Evolutionary conservation across 2,113 vertebrate genomes (phyloP), one percentile per base, ranked within the genome.

Genomic region (Tinamus guttatus): DNA sequence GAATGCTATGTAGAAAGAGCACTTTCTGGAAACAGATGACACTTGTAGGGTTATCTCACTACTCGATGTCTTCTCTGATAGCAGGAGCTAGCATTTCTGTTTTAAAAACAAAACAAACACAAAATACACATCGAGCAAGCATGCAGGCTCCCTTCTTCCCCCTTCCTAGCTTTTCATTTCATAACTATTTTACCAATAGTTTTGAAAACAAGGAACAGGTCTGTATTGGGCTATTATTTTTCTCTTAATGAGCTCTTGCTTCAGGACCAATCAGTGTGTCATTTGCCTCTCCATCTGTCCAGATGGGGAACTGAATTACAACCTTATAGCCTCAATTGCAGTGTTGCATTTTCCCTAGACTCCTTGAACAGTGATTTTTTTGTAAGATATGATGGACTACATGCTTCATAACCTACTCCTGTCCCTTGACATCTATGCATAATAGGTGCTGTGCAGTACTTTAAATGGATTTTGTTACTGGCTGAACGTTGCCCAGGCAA

Each of bases 401-500:
- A 6, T 47, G 11, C 87, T 68, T 84, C 51, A 60, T 78, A 84
- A 79, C 36, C 18, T 82, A n/a, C 16, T 93, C 40, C 68, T 5
- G 25, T 88, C 63, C 54, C 91, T 85, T 88, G 63, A 90, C 41
- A 54, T 77, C 59, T 88, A 4, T 51, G 38, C 14, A 51, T 80
- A 71, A 27, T 73, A 58, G 7, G n/a, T 65, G 67, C 59, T 45
- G 19, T 76, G 54, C 36, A 18, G 32, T 69, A 41, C 77, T 82
- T 89, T 69, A 86, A 75, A 85, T 77, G 78, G 56, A 83, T 88
- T 74, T 85, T 87, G 8, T 81, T 92, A 58, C 56, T 85, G 67
- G 17, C 68, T 94, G 73, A 89, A 56, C 38, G 6, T 59, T 84
- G 41, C 41, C 60, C 49, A 68, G 87, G 41, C 64, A 86, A 78